Base-by-base conservation (phyloP, 2,797 vertebrate genomes). In the Girardinus metallicus region DNA sequence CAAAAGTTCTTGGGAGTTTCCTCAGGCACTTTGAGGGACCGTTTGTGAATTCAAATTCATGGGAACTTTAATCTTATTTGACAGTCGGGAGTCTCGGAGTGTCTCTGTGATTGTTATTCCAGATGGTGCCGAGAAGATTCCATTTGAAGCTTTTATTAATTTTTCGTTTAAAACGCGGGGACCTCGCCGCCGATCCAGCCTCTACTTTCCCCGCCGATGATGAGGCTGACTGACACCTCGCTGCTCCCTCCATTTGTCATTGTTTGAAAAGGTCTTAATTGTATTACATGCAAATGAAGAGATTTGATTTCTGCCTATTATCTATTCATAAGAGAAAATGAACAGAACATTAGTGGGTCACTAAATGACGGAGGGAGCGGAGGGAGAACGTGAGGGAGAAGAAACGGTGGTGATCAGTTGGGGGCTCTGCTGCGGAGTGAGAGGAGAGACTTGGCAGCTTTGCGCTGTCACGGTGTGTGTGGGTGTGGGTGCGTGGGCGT, bases 261-360 rank as follows among this genome's bases (percentile, higher is more conserved):
- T 96, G 96, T 98, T 98, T 97, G 96, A 97, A 97, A 96, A 96
- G 96, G 95, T 98, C 97, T 97, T 98, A 98, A 98, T 98, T 97
- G 95, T 96, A 97, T 98, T 98, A 98, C 97, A 98, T 97, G 96
- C 97, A 98, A 98, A 98, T 98, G 97, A 98, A 98, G 97, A 97
- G 97, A 98, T 98, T 98, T 96, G 97, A 97, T 98, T 97, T 97
- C 95, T 96, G 96, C 83, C 96, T 96, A 98, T 98, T 98, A 98
- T 98, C 97, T 97, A 88, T 97, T 97, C 97, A 98, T 98, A 97
- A 98, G 97, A 97, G 94, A 97, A 95, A 97, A 96, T 98, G 96
- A 97, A 97, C 96, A 97, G 96, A 97, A 96, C 96, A 94, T 98
- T 97, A 97, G 96, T 94, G 97, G 97, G 97, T 97, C 97, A 98